Conservation (phyloP, 2,888 invertebrate genomes). For the Sarcophaga rosellei region DNA sequence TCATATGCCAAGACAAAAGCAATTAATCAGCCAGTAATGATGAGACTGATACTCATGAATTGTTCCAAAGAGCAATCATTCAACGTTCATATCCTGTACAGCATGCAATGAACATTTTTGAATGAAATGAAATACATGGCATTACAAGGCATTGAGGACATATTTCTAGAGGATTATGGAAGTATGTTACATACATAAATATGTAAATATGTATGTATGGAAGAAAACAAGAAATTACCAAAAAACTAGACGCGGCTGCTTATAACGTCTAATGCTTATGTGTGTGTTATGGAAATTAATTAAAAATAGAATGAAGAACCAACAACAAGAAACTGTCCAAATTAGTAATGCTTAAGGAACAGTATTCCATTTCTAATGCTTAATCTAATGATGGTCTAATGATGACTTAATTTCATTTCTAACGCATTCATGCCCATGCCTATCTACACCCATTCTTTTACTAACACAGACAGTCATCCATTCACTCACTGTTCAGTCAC, state of each 20-base stretch:
- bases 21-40: constrained; percentile 61
- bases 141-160: not conserved
- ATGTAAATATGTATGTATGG: too few relatives aligned
- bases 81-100: constrained; percentile 31
- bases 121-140: not conserved
- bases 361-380: not conserved
- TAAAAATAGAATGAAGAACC: not conserved
- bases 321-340: constrained; percentile 37
- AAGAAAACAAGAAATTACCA: too few relatives aligned
- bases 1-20: constrained; percentile 10
- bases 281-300: not conserved
- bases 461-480: too few relatives aligned
- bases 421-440: constrained; percentile 26
- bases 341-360: constrained; percentile 38
- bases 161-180: not conserved
- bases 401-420: constrained; percentile 51
- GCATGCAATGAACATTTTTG: not conserved
- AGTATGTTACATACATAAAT: not conserved
- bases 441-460: not conserved
- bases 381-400: constrained; percentile 37
- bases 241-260: too few relatives aligned
- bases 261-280: too few relatives aligned
- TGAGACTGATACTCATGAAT: constrained; percentile 26
- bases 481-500: not conserved
- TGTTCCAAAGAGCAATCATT: constrained; percentile 43